Percentiles rank a stretch among this genome's conserved stretches.
Evolutionary conservation across 2,113 vertebrate genomes (phyloP).

Genomic region (Edolisoma coerulescens): DNA sequence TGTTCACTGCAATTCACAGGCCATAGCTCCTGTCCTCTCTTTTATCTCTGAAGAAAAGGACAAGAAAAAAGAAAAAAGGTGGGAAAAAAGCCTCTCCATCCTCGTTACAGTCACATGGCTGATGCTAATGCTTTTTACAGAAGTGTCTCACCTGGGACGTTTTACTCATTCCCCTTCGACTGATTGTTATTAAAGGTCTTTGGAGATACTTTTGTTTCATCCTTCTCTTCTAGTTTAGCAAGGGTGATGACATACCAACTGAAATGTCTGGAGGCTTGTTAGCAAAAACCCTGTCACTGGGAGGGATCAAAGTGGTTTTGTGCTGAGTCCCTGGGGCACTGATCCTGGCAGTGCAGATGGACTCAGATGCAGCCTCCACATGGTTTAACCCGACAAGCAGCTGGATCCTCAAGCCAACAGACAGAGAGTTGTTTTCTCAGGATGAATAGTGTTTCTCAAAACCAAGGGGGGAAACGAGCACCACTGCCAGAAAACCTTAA

Average conservation of each 20-base stretch:
- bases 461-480: not conserved
- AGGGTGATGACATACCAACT: constrained; percentile 73
- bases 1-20: constrained; percentile 20
- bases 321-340: constrained; percentile 64
- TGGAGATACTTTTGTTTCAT: constrained; percentile 71
- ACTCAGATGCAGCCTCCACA: constrained; percentile 53
- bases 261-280: constrained; percentile 78
- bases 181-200: constrained; percentile 71
- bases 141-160: constrained; percentile 53
- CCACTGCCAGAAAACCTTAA: not conserved
- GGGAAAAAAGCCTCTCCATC: not conserved
- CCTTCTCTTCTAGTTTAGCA: constrained; percentile 65
- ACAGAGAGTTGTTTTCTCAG: constrained; percentile 37
- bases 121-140: not conserved
- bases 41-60: constrained; percentile 36
- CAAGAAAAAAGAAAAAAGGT: not conserved
- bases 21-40: not conserved
- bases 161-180: constrained; percentile 59
- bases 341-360: constrained; percentile 67
- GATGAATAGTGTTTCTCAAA: constrained; percentile 42
- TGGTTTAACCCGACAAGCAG: constrained; percentile 69
- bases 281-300: constrained; percentile 72
- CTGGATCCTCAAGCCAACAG: constrained; percentile 61
- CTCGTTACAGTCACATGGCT: not conserved
- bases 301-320: constrained; percentile 72